phyloP scores from a whole-genome alignment of 2,888 invertebrate species.

The Fissipunctia ypsillon region DNA sequence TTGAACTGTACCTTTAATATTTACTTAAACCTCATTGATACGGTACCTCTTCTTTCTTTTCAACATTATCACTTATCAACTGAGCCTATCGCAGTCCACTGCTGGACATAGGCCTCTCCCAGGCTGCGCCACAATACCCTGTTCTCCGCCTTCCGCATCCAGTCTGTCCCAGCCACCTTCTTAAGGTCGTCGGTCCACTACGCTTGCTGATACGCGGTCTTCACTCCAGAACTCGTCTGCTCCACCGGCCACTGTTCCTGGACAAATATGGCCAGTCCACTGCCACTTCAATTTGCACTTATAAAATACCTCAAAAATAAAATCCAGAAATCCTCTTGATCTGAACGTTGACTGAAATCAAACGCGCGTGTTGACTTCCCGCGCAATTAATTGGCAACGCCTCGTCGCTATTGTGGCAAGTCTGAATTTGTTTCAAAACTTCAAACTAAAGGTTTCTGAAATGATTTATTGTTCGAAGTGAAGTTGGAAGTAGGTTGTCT shows the following conservation, averaged over 20 bases:
- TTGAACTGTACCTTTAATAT: too few species aligned
- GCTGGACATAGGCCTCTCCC: too few species aligned
- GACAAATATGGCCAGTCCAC: too few species aligned
- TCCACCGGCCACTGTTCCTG: too few species aligned
- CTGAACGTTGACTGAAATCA: slow-evolving; percentile 62
- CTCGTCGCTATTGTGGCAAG: slow-evolving; percentile 59
- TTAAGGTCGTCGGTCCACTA: too few species aligned
- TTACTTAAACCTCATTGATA: not conserved
- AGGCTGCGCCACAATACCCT: too few species aligned
- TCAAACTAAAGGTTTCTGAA: slow-evolving; percentile 33
- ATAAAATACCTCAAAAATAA: not conserved
- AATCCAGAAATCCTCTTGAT: slow-evolving; percentile 6
- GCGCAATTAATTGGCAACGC: slow-evolving; percentile 63
- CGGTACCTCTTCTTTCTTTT: not conserved
- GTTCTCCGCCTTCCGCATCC: too few species aligned
- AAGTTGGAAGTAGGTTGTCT: slow-evolving; percentile 9
- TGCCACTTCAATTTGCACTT: too few species aligned
- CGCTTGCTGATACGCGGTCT: too few species aligned
- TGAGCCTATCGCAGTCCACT: too few species aligned
- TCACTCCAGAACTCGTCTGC: too few species aligned
- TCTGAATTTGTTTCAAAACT: slow-evolving; percentile 58
- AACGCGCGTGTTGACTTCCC: slow-evolving; percentile 60
- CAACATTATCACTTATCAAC: not conserved
- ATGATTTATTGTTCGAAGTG: slow-evolving; percentile 51
- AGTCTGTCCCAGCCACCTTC: too few species aligned